Evolutionary conservation across 2,797 vertebrate genomes (phyloP).

Genomic region (Helicolenus hilgendorfi): DNA sequence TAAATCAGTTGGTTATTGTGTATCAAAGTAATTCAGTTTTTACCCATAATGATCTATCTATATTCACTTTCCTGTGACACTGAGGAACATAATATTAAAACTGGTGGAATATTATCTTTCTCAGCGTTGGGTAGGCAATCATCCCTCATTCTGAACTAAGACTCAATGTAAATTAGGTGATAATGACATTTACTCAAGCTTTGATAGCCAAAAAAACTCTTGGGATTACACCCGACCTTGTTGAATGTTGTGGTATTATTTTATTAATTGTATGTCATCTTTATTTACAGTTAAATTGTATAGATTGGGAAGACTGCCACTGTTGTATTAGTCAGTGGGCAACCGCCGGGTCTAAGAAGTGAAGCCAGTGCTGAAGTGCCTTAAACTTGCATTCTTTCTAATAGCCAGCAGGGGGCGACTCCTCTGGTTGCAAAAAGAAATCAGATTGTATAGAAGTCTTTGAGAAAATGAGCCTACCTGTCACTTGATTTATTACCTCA

Average conservation of each 20-base stretch:
- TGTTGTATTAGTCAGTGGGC: not conserved
- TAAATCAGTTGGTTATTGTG: constrained; percentile 3
- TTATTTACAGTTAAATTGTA: not conserved
- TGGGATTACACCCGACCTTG: not conserved
- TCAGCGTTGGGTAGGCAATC: not conserved
- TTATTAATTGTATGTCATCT: no score
- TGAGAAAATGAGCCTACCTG: no score
- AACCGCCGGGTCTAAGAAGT: no score
- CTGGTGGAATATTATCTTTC: not conserved
- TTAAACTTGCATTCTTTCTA: no score
- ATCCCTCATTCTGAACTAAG: constrained; percentile 13
- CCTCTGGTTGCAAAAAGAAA: no score
- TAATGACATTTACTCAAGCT: constrained; percentile 1
- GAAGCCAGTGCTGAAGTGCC: no score
- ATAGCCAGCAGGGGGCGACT: no score
- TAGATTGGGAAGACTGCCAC: not conserved
- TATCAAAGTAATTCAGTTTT: not conserved
- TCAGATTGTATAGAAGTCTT: no score
- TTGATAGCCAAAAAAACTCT: not conserved
- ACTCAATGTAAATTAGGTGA: not conserved
- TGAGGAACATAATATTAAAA: not conserved
- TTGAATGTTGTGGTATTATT: not conserved
- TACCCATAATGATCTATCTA: constrained; percentile 28
- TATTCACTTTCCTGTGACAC: constrained; percentile 23
- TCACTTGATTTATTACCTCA: no score